Evolutionary conservation across 2,113 vertebrate species (phyloP).

Genomic region (Heterotis niloticus): DNA sequence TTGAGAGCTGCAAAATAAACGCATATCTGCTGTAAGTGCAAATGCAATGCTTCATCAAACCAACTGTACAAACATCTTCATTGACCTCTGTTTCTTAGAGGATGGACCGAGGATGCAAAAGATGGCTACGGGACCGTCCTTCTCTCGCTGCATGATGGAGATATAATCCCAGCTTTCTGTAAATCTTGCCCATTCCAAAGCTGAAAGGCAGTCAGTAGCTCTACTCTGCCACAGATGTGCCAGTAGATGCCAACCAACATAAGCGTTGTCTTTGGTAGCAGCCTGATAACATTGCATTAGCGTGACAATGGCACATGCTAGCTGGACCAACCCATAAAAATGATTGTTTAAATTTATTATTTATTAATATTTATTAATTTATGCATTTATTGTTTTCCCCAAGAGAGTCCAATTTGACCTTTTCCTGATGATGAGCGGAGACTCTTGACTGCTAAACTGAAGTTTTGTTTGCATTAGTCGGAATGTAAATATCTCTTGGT

Average conservation of each 20-base stretch:
- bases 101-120: neutral
- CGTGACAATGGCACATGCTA: neutral
- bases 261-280: neutral
- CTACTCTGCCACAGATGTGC: neutral
- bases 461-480: constrained; percentile 12
- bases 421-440: neutral
- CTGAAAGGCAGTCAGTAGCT: constrained; percentile 11
- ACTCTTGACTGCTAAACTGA: constrained; percentile 14
- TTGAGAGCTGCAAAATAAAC: neutral
- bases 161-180: constrained; percentile 26
- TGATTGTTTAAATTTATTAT: constrained; percentile 11
- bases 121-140: neutral
- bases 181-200: constrained; percentile 26
- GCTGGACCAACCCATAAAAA: neutral
- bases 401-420: constrained; percentile 41
- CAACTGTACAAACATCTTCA: neutral
- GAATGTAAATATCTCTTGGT: constrained; percentile 20
- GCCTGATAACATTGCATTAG: neutral
- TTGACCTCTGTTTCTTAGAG: constrained; percentile 15
- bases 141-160: constrained; percentile 33
- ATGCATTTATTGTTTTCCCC: neutral
- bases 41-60: neutral
- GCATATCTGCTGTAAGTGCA: neutral
- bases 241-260: neutral
- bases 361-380: constrained; percentile 14